phyloP scores from a whole-genome alignment of 2,888 invertebrate species.

The Callinectes sapidus region DNA sequence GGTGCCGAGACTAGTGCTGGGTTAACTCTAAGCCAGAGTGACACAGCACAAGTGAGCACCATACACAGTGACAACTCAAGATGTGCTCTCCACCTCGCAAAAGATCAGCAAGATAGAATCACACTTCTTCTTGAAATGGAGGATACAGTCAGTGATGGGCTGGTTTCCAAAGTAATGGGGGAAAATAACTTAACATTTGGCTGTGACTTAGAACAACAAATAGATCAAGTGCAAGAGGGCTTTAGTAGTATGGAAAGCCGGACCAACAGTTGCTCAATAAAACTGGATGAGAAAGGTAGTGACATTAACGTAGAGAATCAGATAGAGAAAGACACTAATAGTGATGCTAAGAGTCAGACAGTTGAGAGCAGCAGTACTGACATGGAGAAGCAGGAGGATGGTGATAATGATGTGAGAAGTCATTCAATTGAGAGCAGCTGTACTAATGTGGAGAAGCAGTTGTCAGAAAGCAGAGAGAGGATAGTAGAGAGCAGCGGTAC shows the following conservation, averaged over 20 bases:
- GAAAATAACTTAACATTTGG: not conserved
- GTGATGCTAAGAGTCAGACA: not conserved
- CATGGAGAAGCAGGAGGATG: not conserved
- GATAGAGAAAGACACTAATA: not conserved
- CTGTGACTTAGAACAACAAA: not conserved
- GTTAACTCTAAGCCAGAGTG: not conserved
- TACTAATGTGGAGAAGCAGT: not conserved
- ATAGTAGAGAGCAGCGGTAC: not conserved
- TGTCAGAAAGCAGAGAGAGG: not conserved
- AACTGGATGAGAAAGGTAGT: not conserved
- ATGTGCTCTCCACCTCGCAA: not conserved
- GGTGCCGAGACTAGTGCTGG: not conserved
- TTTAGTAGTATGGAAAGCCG: not conserved
- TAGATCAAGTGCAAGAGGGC: not conserved
- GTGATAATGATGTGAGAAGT: not conserved
- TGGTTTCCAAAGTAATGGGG: not conserved
- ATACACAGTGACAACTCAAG: not conserved
- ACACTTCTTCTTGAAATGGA: not conserved
- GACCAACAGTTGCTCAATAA: not conserved
- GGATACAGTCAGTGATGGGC: not conserved
- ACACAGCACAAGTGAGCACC: not conserved
- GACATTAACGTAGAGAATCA: not conserved
- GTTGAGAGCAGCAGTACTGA: not conserved
- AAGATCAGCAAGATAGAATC: not conserved
- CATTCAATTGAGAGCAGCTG: not conserved